Conservation (phyloP, 2,888 invertebrate genomes). For the Drosophila merina region DNA sequence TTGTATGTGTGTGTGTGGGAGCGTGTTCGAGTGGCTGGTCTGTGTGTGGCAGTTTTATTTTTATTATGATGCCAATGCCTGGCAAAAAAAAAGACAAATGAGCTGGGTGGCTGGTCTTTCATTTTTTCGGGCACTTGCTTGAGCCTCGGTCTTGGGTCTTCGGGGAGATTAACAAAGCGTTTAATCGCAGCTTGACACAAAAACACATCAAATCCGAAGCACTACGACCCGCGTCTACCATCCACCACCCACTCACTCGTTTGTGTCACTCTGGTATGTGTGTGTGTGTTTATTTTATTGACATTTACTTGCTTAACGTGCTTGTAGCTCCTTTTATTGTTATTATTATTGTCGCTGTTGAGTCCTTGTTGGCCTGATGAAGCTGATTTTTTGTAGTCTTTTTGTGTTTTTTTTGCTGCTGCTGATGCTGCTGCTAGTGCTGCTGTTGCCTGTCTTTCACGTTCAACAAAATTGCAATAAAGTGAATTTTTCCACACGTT, state of each 20-base stretch:
- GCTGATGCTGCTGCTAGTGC: constrained; percentile 14
- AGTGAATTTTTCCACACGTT: constrained; percentile 70
- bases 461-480: constrained; percentile 69
- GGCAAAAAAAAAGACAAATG: constrained; percentile 12
- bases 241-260: neutral
- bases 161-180: constrained; percentile 69
- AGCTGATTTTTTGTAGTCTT: constrained; percentile 10
- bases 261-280: constrained; percentile 8
- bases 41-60: constrained; percentile 27
- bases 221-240: neutral
- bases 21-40: neutral
- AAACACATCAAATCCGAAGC: constrained; percentile 20
- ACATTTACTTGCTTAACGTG: constrained; percentile 75
- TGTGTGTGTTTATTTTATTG: constrained; percentile 55
- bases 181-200: constrained; percentile 68
- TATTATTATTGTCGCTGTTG: constrained; percentile 42
- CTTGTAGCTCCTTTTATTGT: constrained; percentile 40
- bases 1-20: neutral
- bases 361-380: constrained; percentile 11
- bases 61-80: constrained; percentile 30
- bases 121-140: constrained; percentile 37
- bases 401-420: constrained; percentile 1
- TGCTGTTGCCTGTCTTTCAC: constrained; percentile 35
- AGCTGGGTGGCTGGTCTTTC: constrained; percentile 8
- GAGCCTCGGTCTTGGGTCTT: constrained; percentile 46